Evolutionary conservation across 2,113 vertebrate species (phyloP).

Genomic region (Petrocephalus microphthalmus): DNA sequence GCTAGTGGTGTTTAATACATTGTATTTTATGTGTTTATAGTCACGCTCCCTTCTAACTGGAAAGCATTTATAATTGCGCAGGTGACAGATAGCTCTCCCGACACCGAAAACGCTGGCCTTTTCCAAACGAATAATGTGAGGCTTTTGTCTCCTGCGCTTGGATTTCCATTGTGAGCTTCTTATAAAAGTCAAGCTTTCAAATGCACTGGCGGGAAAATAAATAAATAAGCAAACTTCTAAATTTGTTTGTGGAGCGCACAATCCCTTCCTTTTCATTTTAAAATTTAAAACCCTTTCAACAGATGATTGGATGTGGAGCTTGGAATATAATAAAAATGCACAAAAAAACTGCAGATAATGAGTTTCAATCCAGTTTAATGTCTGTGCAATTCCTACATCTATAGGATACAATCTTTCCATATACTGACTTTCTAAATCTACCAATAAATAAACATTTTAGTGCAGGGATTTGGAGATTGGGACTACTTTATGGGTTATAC

Average conservation of each 20-base stretch:
- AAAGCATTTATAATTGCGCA: neutral
- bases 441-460: constrained; percentile 44
- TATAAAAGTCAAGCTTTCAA: neutral
- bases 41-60: neutral
- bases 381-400: constrained; percentile 37
- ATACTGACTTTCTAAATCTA: constrained; percentile 40
- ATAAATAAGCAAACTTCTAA: constrained; percentile 21
- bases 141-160: neutral
- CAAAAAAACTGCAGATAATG: constrained; percentile 32
- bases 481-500: constrained; percentile 33
- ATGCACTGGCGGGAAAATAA: neutral
- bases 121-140: neutral
- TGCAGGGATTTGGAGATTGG: constrained; percentile 37
- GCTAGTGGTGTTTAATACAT: neutral
- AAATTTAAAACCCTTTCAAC: constrained; percentile 29
- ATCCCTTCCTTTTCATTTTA: constrained; percentile 10
- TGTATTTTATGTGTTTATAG: neutral
- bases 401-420: constrained; percentile 31
- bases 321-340: constrained; percentile 35
- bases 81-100: neutral
- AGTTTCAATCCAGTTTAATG: constrained; percentile 45
- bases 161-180: neutral
- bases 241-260: constrained; percentile 14
- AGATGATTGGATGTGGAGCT: constrained; percentile 11
- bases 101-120: neutral